Evolutionary conservation across 2,797 vertebrate species (phyloP).

Genomic region (Galago senegalensis): DNA sequence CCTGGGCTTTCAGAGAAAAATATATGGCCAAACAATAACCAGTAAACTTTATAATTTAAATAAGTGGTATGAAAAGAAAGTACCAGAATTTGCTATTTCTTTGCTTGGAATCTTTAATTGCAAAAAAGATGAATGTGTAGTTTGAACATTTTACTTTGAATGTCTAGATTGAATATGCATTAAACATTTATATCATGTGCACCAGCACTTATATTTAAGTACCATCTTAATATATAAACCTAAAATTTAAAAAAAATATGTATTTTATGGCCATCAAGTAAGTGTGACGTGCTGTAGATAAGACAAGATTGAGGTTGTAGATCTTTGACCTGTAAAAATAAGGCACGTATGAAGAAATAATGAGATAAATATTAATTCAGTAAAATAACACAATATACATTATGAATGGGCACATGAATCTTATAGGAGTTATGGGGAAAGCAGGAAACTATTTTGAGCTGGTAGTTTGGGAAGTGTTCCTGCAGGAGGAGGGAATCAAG

Average conservation of each 20-base stretch:
- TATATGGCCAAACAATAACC: neutral
- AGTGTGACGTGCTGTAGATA: neutral
- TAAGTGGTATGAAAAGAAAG: neutral
- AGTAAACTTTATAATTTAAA: neutral
- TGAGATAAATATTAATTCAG: neutral
- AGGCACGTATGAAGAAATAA: neutral
- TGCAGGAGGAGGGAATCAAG: neutral
- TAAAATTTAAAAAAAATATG: neutral
- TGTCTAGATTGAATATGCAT: neutral
- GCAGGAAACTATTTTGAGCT: conserved; percentile 14
- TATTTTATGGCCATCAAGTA: neutral
- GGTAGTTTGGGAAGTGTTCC: neutral
- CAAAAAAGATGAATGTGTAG: neutral
- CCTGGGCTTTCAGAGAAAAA: neutral
- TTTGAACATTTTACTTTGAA: neutral
- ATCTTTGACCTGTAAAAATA: neutral
- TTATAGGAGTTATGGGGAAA: neutral
- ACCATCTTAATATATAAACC: neutral
- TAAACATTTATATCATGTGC: conserved; percentile 6
- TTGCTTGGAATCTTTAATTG: neutral
- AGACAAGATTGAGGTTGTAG: neutral
- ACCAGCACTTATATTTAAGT: neutral
- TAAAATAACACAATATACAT: neutral
- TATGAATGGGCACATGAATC: neutral
- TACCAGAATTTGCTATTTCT: conserved; percentile 5